Evolutionary conservation across 1,140 invertebrate genomes (phyloP).

Genomic region (Metopolophium dirhodum): DNA sequence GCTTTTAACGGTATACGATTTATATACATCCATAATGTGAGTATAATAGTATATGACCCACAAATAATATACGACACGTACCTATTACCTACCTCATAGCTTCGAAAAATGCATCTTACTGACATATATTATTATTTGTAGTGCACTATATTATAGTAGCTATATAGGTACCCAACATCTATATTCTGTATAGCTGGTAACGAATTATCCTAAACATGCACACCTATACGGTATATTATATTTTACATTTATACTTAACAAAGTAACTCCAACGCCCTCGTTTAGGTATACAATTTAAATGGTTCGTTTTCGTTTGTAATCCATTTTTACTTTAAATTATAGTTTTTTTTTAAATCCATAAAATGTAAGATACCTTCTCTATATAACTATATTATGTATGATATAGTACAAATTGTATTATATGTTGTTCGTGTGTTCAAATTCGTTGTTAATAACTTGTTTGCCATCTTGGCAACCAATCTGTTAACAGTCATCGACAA

Average conservation of each 20-base stretch:
- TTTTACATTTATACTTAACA: neutral
- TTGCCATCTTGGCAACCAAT: neutral
- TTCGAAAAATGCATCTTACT: neutral
- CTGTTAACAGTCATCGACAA: neutral
- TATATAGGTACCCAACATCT: neutral
- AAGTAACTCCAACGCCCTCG: neutral
- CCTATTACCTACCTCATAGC: neutral
- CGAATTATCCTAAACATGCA: neutral
- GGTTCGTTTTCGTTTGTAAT: neutral
- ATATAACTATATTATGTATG: neutral
- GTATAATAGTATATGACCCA: neutral
- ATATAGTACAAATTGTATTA: neutral
- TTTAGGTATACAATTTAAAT: neutral
- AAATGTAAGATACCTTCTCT: neutral
- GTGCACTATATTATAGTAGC: neutral
- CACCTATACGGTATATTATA: neutral
- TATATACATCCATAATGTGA: neutral
- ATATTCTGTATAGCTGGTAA: neutral
- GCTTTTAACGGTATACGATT: neutral
- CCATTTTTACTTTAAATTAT: neutral
- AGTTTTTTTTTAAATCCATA: neutral
- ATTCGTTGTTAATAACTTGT: neutral
- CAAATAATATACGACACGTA: neutral
- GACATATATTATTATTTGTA: neutral
- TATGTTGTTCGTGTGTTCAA: neutral